Base-by-base conservation (phyloP, 2,113 vertebrate species). In the Oreocharis arfaki region DNA sequence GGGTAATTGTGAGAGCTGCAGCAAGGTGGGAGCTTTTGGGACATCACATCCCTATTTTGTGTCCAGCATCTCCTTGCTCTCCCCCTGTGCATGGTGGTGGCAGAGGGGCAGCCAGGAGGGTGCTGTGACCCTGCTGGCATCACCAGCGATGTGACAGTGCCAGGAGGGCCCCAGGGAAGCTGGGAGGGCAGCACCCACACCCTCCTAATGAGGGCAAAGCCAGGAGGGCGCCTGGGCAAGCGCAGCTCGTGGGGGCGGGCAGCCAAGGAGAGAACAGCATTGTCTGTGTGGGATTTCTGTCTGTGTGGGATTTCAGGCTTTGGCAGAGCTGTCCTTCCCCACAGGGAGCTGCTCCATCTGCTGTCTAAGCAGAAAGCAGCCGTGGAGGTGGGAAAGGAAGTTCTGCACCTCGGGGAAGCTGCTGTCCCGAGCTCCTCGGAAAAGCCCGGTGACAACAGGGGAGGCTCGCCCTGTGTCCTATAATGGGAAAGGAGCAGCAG, bases 161-260 rank as follows among this genome's bases (percentile, higher is more conserved):
- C 60, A 61, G 76, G 61, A 41, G 1, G 30, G 64, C 68, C 59
- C 55, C 67, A 33, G 5, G 1, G 77, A 59, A 41, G 69, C 52
- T 84, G 80, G 50, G 84, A 68, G 52, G 11, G 39, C 74, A 50
- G 67, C 53, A 1, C 41, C 82, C 68, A 92, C 73, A 33, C 5
- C 4, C 44, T 92, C 32, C 78, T 47, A 83, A 90, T 18, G 57
- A 84, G 91, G 87, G 76, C 89, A 88, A 52, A 77, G 81, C 69
- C 75, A 74, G 86, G 77, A 76, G 78, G 50, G 44, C 55, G 64
- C 39, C 49, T 64, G 53, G 73, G 89, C 32, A 39, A 63, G 59
- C 63, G 46, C 76, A 46, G 56, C 39, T 77, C 56, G 53, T 41
- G 32, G 33, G 42, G 59, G 69, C 70, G 82, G 68, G 86, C 92